Percentiles rank a stretch among this genome's conserved stretches.
phyloP scores from a whole-genome alignment of 2,113 vertebrate genomes.

The Actenoides lindsayi region DNA sequence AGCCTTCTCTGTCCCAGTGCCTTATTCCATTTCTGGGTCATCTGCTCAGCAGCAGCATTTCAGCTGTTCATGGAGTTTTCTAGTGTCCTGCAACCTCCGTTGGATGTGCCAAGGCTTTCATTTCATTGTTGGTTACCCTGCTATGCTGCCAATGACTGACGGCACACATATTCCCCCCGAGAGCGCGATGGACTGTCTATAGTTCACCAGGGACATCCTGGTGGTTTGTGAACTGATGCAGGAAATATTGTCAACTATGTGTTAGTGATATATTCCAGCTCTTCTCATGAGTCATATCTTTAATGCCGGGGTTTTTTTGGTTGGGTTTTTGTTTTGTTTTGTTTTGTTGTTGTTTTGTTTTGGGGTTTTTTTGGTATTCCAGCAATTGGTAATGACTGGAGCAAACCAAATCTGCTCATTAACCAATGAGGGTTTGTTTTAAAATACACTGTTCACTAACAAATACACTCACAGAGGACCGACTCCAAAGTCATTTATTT shows the following conservation, averaged over 20 bases:
- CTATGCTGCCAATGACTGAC: slow-evolving; percentile 45
- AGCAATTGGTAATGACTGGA: neutral
- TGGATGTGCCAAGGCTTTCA: neutral
- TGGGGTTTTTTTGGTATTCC: neutral
- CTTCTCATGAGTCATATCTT: slow-evolving; percentile 50
- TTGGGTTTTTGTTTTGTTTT: neutral
- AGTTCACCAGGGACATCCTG: slow-evolving; percentile 21
- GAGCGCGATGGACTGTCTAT: neutral
- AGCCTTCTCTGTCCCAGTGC: neutral
- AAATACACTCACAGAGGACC: neutral
- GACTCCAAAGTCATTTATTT: neutral
- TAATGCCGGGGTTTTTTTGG: neutral
- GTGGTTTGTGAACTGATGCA: neutral
- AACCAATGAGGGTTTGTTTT: neutral
- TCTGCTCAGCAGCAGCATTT: neutral
- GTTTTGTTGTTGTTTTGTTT: neutral
- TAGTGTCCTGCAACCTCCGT: neutral
- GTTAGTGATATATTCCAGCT: slow-evolving; percentile 64
- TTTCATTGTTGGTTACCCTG: neutral
- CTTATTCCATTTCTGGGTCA: neutral
- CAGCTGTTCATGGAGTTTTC: neutral
- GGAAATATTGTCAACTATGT: slow-evolving; percentile 63
- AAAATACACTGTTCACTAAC: neutral
- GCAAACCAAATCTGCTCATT: neutral
- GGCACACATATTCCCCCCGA: neutral